Evolutionary conservation across 2,113 vertebrate species (phyloP).

Genomic region (Melanerpes formicivorus): DNA sequence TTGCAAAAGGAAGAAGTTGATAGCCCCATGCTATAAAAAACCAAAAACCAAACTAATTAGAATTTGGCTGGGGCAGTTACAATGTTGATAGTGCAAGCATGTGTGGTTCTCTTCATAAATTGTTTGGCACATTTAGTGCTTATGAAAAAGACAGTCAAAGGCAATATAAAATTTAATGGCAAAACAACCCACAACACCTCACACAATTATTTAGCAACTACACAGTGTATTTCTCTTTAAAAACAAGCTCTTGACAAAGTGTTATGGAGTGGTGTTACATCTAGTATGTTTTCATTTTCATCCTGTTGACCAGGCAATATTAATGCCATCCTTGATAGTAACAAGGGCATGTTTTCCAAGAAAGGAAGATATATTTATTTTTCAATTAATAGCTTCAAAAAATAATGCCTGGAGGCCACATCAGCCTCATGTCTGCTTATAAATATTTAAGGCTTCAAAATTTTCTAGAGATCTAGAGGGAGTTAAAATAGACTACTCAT

Average conservation of each 20-base stretch:
- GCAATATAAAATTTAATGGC: background rate
- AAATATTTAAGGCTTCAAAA: background rate
- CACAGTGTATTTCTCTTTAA: background rate
- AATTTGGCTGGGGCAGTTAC: background rate
- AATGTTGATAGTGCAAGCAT: rapidly evolving
- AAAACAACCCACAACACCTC: background rate
- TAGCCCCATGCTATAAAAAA: constrained; percentile 17
- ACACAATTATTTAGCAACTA: background rate
- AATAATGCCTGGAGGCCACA: background rate
- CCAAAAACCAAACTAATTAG: background rate
- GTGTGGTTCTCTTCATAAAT: background rate
- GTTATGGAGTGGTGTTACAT: rapidly evolving
- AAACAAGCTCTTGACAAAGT: background rate
- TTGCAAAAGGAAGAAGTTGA: constrained; percentile 2
- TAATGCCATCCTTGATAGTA: background rate
- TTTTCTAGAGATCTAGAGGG: background rate
- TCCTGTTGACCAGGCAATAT: background rate
- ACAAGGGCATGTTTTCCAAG: background rate
- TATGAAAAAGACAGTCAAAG: background rate
- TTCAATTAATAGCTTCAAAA: background rate
- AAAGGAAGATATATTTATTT: background rate
- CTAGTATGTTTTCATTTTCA: background rate
- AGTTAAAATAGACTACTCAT: background rate
- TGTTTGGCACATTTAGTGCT: background rate
- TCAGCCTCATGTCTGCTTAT: background rate